phyloP scores from a whole-genome alignment of 64 coral and sea anemone species.

The Montipora efflorescens region DNA sequence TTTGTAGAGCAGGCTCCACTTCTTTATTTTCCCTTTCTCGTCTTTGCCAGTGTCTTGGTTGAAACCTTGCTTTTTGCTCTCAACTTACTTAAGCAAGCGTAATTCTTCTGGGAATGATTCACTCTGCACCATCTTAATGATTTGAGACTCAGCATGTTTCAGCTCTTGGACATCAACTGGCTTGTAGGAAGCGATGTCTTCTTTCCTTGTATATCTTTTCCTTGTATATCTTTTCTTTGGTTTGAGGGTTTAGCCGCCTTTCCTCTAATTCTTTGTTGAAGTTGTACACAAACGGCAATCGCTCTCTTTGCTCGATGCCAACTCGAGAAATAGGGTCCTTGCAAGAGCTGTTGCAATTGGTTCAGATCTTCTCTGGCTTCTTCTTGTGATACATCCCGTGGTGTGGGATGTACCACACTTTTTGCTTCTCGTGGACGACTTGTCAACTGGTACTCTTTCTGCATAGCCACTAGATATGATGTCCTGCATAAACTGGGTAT shows the following conservation, averaged over 20 bases:
- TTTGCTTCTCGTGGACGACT: background rate
- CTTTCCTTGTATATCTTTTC: background rate
- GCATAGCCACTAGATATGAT: background rate
- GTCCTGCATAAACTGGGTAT: background rate
- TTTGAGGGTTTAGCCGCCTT: background rate
- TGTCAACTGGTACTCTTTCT: background rate
- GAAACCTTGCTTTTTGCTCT: too few species aligned
- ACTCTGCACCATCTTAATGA: too few species aligned
- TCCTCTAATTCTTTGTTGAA: background rate
- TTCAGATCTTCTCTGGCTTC: too few species aligned
- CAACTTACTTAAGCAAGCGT: too few species aligned
- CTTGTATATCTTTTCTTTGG: background rate
- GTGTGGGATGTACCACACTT: background rate
- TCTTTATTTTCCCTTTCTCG: too few species aligned
- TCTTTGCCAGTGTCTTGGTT: too few species aligned
- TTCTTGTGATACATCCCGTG: background rate
- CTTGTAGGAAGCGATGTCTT: background rate
- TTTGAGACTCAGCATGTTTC: background rate
- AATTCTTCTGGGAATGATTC: too few species aligned
- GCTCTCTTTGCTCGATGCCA: slow-evolving; percentile 4
- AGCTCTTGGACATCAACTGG: background rate
- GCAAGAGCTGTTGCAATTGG: background rate
- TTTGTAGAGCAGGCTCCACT: too few species aligned
- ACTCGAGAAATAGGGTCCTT: background rate
- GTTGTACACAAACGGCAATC: background rate